These are phyloP conservation scores for Limnothrissa miodon DNA, from an alignment of 2,113 vertebrate species.

Conservation along the genomic window DNA sequence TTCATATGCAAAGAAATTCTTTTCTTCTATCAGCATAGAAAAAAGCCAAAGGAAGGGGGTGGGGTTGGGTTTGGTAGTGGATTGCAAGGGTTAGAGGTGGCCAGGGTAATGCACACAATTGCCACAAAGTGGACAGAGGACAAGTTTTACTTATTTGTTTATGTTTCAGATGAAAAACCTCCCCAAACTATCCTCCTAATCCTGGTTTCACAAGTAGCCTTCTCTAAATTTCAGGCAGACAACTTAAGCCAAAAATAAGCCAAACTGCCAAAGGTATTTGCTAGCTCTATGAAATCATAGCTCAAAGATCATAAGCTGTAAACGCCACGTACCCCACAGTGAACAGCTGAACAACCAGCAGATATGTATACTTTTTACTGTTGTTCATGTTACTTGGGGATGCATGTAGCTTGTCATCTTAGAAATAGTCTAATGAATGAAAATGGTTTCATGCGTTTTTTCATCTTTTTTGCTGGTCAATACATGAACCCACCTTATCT, in stretches of 20 bases:
- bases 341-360: constrained; percentile 5
- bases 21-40: constrained; percentile 59
- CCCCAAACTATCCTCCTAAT: constrained; percentile 61
- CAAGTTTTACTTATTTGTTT: neutral
- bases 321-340: constrained; percentile 32
- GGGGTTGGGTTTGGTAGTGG: constrained; percentile 5
- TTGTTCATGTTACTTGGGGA: neutral
- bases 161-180: constrained; percentile 30
- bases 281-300: constrained; percentile 58
- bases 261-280: constrained; percentile 57
- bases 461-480: neutral
- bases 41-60: constrained; percentile 54
- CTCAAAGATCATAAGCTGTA: constrained; percentile 70
- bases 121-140: neutral
- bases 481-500: neutral
- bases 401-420: neutral
- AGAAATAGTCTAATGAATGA: neutral
- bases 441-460: neutral
- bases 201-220: constrained; percentile 68
- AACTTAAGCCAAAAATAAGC: constrained; percentile 18
- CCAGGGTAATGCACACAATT: constrained; percentile 64
- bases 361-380: neutral
- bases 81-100: constrained; percentile 36
- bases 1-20: constrained; percentile 73
- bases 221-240: constrained; percentile 67